Conservation (phyloP, 2,113 vertebrate species). For the Psammodynastes pulverulentus region DNA sequence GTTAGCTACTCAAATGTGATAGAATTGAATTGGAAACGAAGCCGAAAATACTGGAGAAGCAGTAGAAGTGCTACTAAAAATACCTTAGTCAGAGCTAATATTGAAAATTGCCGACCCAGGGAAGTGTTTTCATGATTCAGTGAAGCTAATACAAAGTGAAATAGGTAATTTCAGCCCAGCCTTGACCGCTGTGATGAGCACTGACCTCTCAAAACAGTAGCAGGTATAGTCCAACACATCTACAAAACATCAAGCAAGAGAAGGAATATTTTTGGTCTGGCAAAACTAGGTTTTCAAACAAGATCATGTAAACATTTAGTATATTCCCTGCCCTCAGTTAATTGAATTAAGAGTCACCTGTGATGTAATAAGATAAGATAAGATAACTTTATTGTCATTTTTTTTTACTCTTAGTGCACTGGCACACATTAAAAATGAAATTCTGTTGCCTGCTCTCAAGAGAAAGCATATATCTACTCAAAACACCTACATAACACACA, state of each 20-base stretch:
- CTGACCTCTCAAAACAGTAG: background rate
- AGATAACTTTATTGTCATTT: too few species aligned
- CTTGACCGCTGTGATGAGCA: background rate
- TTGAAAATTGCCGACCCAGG: background rate
- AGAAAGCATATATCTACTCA: too few species aligned
- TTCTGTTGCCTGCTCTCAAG: too few species aligned
- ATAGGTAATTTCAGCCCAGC: background rate
- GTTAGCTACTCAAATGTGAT: background rate
- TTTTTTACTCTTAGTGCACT: too few species aligned
- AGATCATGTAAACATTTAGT: background rate
- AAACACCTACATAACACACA: too few species aligned
- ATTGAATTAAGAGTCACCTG: slow-evolving; percentile 18
- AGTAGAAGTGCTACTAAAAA: background rate
- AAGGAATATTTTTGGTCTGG: background rate
- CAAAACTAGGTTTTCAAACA: background rate
- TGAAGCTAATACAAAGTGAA: background rate
- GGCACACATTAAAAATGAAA: too few species aligned
- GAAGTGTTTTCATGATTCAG: background rate
- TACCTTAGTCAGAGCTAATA: background rate
- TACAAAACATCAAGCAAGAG: background rate
- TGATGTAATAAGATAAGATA: slow-evolving; percentile 1
- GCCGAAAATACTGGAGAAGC: background rate
- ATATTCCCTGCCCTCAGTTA: slow-evolving; percentile 17
- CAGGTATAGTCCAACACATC: background rate
- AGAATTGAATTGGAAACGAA: background rate